Base-by-base conservation (phyloP, 2,797 vertebrate species). In the Eptatretus atami region DNA sequence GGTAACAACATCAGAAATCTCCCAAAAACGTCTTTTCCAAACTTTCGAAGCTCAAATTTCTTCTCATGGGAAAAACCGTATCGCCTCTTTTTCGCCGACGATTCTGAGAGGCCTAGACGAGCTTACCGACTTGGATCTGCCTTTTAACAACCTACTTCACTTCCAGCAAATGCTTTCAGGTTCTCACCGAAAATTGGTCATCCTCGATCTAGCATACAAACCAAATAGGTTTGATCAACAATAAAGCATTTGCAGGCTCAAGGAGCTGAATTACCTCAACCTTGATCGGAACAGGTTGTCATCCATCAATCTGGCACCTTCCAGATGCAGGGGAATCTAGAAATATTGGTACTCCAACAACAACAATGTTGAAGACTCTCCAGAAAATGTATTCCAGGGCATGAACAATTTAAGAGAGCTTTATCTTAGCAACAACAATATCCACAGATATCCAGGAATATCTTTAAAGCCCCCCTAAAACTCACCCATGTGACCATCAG, bases 271-370 rank as follows among this genome's bases (percentile, higher is more conserved):
- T 68, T 78, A 78, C 67, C 78, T 79, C 65, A 80, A 79, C 69
- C 66, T 80, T 63, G 76, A 80, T 69, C 78, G 77, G 63, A 81
- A 79, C 72, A 75, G 64, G 5, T 65, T 80, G 65, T 77, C 73
- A 68, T 73, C 61, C 4, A 11, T 79, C 63, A 71, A 31, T 64
- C 65, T 64, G 73, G 74, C 64, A 67, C 65, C 1, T 77, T 80
- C 65, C 69, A 64, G n/a, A 69, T 74, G 0, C 65, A 78, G 61
- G 65, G 11, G n/a, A 71, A 74, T 25, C 73, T 79, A 68, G 75
- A 79, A 71, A 78, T 78, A 74, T 57, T 80, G 67, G 76, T 81
- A 65, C 68, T 80, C n/a, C 6, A 79, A 81, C 68, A 77, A 78
- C 67, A 80, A 80, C 70, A n/a, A 67, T 75, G 24, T 69, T 79